Percentiles rank a stretch among this genome's conserved stretches.
Evolutionary conservation across 2,888 invertebrate species (phyloP).

Genomic region (Athalia cordata): DNA sequence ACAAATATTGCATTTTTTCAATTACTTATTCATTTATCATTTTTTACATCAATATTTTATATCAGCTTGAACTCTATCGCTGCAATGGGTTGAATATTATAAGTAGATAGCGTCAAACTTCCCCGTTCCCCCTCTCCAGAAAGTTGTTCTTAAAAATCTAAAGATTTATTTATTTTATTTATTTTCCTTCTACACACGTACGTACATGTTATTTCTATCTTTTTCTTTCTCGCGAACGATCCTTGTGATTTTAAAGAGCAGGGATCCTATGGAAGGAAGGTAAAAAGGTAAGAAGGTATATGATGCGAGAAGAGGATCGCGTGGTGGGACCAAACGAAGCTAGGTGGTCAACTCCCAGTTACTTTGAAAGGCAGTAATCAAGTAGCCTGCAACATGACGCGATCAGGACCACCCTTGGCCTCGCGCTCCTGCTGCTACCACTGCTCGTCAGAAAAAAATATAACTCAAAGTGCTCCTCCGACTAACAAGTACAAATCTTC

Average conservation of each 20-base stretch:
- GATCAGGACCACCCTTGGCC: conserved; percentile 63
- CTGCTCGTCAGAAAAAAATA: not conserved
- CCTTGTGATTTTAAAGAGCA: too few species aligned
- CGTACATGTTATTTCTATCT: not conserved
- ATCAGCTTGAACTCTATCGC: too few species aligned
- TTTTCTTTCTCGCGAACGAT: not conserved
- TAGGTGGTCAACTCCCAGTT: conserved; percentile 65
- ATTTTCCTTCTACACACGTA: too few species aligned
- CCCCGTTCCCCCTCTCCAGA: too few species aligned
- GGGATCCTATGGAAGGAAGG: not conserved
- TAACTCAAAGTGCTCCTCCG: conserved; percentile 2
- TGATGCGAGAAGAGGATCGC: conserved; percentile 27
- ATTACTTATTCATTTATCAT: too few species aligned
- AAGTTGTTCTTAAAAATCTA: too few species aligned
- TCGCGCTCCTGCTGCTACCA: conserved; percentile 57
- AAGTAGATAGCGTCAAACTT: too few species aligned
- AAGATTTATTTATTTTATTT: too few species aligned
- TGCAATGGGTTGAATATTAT: too few species aligned
- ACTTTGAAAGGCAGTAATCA: conserved; percentile 71
- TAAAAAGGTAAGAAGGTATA: not conserved
- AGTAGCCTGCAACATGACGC: conserved; percentile 70
- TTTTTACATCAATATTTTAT: too few species aligned
- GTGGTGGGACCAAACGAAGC: conserved; percentile 62
- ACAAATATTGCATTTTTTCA: too few species aligned
- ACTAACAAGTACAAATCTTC: too few species aligned